Base-by-base conservation (phyloP, 2,888 invertebrate genomes). In the Sarcophaga carnaria region DNA sequence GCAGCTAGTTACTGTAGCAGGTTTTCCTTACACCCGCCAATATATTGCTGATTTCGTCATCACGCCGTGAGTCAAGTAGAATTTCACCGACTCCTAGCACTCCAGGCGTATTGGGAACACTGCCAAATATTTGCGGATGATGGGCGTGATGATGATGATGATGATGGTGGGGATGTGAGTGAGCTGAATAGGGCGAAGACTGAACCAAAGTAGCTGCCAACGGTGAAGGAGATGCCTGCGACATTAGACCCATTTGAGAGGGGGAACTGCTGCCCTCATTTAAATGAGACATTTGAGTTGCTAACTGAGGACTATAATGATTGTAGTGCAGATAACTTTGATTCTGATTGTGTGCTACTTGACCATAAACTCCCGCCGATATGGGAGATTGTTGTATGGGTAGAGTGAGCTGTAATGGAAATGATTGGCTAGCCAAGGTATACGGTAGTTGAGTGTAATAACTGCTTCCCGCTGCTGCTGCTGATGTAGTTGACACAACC, bases 41-140 rank as follows among this genome's bases (percentile, higher is more conserved):
- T 90, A 97, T 97, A 90, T 97, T 97, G 94, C 97, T 97, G 94
- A 97, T 97, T 92, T 97, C 97, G 88, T 97, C 97, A 88, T 97
- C 97, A 77, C 96, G 95, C 89, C 97, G 95, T n/a, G 94, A 94
- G 72, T 95, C 95, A 49, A 92, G 91, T 4, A 91, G 85, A 88
- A 92, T 89, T 49, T 91, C 92, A 8, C 87, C 89, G 63, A 86
- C 84, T 11, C 88, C 87, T 22, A 85, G 59, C 14, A 80, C 87
- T 5, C 77, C 25, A 8, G 83, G 47, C 1, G 79, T 49, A 76
- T 72, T 84, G 11, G 79, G 70, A 49, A 81, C 76, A 45, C 69
- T 47, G 14, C 82, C 76, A 37, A 83, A 83, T 22, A 88, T 25
- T 62, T 85, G 87, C 6, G 80, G 80, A 74, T 81, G 81, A 12